Conservation (phyloP, 2,888 invertebrate species). For the Artemia sinica region DNA sequence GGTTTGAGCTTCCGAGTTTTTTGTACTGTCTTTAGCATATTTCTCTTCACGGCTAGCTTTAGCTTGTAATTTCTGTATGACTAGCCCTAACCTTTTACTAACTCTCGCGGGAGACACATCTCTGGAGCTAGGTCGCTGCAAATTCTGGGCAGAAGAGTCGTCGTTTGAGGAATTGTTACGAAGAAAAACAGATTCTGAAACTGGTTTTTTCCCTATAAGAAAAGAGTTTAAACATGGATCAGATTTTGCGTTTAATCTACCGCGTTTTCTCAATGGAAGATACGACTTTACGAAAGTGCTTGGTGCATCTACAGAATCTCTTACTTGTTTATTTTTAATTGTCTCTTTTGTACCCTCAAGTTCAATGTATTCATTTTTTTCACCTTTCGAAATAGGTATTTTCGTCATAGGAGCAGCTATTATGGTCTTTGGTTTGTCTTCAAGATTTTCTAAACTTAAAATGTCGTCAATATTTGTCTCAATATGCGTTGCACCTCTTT, state of each 20-base stretch:
- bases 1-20: too few relatives aligned
- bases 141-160: background rate
- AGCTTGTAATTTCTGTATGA: background rate
- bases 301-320: background rate
- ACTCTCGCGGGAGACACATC: background rate
- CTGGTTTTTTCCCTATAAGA: slow-evolving; percentile 48
- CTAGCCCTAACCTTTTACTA: background rate
- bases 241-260: slow-evolving; percentile 26
- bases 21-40: too few relatives aligned
- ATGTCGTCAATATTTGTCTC: background rate
- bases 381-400: background rate
- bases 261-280: background rate
- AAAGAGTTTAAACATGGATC: slow-evolving; percentile 47
- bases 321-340: background rate
- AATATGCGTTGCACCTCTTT: background rate
- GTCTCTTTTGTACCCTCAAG: background rate
- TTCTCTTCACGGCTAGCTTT: background rate
- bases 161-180: background rate
- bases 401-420: background rate
- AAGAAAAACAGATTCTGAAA: slow-evolving; percentile 41
- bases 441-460: background rate
- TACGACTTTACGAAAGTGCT: background rate
- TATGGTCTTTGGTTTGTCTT: background rate
- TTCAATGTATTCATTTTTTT: background rate
- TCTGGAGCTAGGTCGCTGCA: background rate